phyloP scores from a whole-genome alignment of 35 echinoderm and acorn worm species.

The Acanthaster planci region DNA sequence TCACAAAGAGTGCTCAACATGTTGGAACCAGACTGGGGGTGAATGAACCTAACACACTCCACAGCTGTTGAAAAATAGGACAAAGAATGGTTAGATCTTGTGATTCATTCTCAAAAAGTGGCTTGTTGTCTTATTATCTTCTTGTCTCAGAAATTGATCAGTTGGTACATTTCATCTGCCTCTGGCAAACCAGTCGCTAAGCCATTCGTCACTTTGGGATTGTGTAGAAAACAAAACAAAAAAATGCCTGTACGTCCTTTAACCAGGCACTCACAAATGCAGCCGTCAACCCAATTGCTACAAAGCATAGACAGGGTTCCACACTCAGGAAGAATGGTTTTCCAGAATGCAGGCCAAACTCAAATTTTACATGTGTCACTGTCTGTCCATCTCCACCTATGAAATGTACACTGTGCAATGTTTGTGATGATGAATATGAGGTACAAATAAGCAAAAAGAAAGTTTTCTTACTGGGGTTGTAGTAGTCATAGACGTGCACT shows the following conservation, averaged over 20 bases:
- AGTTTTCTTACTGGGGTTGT: constrained; percentile 68
- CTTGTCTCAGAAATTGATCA: neutral
- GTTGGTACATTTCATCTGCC: neutral
- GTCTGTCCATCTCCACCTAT: no score
- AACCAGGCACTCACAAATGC: no score
- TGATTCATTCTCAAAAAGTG: neutral
- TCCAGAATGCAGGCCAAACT: no score
- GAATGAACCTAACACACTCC: constrained; percentile 67
- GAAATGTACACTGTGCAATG: no score
- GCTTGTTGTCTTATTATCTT: neutral
- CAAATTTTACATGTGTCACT: no score
- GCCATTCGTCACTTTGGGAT: no score
- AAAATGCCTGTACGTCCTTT: neutral
- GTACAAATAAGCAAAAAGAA: no score
- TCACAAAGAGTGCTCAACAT: constrained; percentile 53
- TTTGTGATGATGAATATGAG: no score
- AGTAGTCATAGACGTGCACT: constrained; percentile 89
- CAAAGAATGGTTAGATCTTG: neutral
- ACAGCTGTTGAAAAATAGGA: constrained; percentile 26
- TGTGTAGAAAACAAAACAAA: neutral
- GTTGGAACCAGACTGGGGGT: constrained; percentile 16
- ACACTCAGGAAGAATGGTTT: no score
- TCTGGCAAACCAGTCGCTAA: neutral
- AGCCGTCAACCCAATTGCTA: no score
- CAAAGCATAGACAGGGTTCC: no score